These are phyloP conservation scores for Threskiornis aethiopicus DNA, from an alignment of 2,797 vertebrate genomes.

Conservation along the genomic window DNA sequence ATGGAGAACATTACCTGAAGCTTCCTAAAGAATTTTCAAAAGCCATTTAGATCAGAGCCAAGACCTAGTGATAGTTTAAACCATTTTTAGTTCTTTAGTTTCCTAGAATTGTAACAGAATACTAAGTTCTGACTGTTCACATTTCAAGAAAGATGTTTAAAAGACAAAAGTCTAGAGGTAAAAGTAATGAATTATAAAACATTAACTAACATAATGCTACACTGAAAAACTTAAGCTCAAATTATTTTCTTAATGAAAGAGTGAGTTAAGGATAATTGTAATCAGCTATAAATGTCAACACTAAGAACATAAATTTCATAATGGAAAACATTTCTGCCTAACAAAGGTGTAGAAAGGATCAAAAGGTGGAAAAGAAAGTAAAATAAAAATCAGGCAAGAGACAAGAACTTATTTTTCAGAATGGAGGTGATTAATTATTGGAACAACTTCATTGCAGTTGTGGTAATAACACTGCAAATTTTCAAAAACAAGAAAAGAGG, in stretches of 20 bases:
- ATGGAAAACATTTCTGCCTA: not conserved
- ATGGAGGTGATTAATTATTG: not conserved
- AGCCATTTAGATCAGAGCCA: not conserved
- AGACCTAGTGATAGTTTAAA: not conserved
- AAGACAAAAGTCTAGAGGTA: not conserved
- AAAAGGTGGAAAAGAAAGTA: not conserved
- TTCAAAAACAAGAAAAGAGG: not conserved
- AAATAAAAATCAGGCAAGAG: not conserved
- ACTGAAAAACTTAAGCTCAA: not conserved
- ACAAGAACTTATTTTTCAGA: not conserved
- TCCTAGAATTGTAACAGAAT: not conserved
- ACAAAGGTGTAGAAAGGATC: not conserved
- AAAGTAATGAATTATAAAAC: not conserved
- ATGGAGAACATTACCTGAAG: not conserved
- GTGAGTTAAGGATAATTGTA: not conserved
- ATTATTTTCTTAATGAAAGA: not conserved
- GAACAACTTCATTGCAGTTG: not conserved
- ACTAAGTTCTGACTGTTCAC: not conserved
- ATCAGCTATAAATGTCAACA: not conserved
- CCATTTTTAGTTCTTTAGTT: not conserved
- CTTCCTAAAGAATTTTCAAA: not conserved
- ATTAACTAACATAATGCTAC: not conserved
- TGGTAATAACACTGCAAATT: not conserved
- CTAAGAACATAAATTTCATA: not conserved
- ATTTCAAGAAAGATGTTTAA: not conserved